A percentile compares a stretch with the other conserved stretches of the same genome.
Conservation (phyloP, 2,888 invertebrate species). For the Brenthis hecate region DNA sequence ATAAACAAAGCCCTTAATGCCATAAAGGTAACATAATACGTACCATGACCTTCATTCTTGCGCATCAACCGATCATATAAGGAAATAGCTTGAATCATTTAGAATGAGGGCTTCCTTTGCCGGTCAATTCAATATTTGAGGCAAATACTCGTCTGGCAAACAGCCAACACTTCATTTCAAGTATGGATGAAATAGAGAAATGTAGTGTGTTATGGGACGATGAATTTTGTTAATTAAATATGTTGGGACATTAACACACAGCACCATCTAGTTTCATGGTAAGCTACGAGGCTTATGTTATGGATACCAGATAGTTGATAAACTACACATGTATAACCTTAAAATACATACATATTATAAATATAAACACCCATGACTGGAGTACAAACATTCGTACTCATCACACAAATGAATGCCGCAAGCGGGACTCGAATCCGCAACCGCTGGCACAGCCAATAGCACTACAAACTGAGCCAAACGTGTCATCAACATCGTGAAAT, state of each 20-base stretch:
- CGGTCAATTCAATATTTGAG: slow-evolving; percentile 36
- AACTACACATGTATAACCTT: too few relatives aligned
- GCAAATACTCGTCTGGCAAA: slow-evolving; percentile 27
- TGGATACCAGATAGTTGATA: too few relatives aligned
- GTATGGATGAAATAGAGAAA: slow-evolving; percentile 1
- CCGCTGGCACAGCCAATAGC: too few relatives aligned
- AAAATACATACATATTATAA: too few relatives aligned
- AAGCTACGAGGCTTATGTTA: too few relatives aligned
- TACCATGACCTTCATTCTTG: neutral
- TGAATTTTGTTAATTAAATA: slow-evolving; percentile 1
- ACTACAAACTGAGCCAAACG: too few relatives aligned
- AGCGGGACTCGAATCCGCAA: too few relatives aligned
- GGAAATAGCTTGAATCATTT: slow-evolving; percentile 15
- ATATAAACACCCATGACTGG: too few relatives aligned
- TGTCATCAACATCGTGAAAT: neutral
- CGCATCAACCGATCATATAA: slow-evolving; percentile 15
- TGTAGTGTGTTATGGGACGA: neutral
- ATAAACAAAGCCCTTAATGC: neutral
- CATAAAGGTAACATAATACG: slow-evolving; percentile 14
- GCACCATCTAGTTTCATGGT: too few relatives aligned
- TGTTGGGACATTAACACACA: too few relatives aligned
- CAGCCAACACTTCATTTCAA: slow-evolving; percentile 24
- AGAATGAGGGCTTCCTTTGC: slow-evolving; percentile 25
- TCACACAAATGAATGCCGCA: too few relatives aligned
- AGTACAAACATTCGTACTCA: too few relatives aligned